Percentiles rank a stretch among this genome's conserved stretches.
phyloP scores from a whole-genome alignment of 2,797 vertebrate genomes.

The Girardinus metallicus region DNA sequence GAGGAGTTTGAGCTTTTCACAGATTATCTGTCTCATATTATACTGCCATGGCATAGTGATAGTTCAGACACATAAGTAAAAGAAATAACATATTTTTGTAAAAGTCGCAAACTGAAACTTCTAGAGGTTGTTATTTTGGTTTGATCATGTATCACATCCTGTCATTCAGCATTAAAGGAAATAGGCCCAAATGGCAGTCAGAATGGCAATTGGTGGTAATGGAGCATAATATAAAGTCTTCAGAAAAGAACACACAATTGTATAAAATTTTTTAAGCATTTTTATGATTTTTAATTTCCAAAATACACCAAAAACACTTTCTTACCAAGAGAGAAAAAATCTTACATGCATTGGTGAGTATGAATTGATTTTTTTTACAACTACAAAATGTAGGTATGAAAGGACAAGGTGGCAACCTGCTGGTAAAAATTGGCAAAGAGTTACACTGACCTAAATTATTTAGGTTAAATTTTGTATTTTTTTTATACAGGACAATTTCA shows the following conservation, averaged over 20 bases:
- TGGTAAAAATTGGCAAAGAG: not conserved
- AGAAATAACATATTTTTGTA: too few relatives aligned
- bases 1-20: too few relatives aligned
- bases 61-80: too few relatives aligned
- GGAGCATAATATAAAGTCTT: not conserved
- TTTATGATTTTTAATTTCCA: not conserved
- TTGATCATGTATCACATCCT: not conserved
- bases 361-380: not conserved
- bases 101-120: too few relatives aligned
- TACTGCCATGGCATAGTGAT: too few relatives aligned
- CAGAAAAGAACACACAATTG: not conserved
- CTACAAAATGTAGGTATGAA: not conserved
- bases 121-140: not conserved
- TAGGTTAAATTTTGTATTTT: not conserved
- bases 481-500: not conserved
- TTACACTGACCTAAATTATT: not conserved
- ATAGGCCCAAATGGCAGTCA: not conserved
- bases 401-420: not conserved
- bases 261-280: not conserved
- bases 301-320: not conserved
- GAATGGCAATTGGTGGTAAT: not conserved
- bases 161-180: not conserved
- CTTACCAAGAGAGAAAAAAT: not conserved
- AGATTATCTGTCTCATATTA: too few relatives aligned
- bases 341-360: not conserved